Conservation (phyloP, 2,113 vertebrate genomes). For the Atractosteus spatula region DNA sequence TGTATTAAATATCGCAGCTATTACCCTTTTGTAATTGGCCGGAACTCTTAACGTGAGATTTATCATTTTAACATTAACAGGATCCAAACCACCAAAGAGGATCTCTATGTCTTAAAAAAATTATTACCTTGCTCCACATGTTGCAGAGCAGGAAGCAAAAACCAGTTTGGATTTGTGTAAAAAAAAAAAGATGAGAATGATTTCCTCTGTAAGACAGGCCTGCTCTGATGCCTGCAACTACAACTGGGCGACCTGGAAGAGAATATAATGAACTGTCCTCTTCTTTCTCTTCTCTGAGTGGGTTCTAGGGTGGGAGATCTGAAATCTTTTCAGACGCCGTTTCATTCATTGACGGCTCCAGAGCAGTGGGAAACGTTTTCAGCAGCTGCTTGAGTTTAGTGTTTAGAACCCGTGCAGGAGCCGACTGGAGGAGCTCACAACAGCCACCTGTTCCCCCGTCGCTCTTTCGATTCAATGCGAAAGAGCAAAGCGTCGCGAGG, state of each 20-base stretch:
- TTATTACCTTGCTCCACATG: background rate
- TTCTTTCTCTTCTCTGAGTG: no score
- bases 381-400: no score
- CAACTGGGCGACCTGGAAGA: no score
- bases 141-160: background rate
- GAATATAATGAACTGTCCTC: no score
- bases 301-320: no score
- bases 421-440: background rate
- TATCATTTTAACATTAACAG: background rate
- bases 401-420: background rate
- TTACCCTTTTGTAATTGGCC: background rate
- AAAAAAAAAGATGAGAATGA: background rate
- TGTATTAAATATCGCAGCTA: background rate
- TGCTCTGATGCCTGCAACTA: no score
- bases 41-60: background rate
- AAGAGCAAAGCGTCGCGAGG: no score
- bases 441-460: background rate
- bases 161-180: background rate
- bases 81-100: conserved; percentile 1
- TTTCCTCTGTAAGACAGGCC: no score
- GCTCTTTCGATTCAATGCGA: no score
- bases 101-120: background rate
- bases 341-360: no score
- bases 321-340: no score
- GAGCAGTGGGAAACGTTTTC: no score